phyloP scores from a whole-genome alignment of 2,797 vertebrate species.

The Syndactyla subalaris region DNA sequence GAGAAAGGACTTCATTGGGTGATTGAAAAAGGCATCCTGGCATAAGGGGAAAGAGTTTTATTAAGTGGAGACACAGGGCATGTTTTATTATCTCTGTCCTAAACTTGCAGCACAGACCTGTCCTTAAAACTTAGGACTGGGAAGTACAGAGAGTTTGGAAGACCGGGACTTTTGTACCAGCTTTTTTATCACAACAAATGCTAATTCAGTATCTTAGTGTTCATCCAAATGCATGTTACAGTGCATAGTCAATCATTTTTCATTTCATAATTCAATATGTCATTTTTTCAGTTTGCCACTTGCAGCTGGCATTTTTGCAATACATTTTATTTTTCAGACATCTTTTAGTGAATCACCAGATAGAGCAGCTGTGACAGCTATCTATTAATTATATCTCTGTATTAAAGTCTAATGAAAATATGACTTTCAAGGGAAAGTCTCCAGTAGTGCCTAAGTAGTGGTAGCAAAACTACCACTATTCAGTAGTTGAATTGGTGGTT shows the following conservation, averaged over 20 bases:
- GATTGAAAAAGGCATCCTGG: not conserved
- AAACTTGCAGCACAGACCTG: not conserved
- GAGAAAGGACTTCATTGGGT: not conserved
- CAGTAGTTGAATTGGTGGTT: not conserved
- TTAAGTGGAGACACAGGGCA: not conserved
- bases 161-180: not conserved
- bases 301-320: constrained; percentile 34
- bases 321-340: constrained; percentile 36
- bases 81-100: not conserved
- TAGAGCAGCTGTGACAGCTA: constrained; percentile 33
- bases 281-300: constrained; percentile 6
- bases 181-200: not conserved
- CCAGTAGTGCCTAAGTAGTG: not conserved
- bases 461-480: not conserved
- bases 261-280: constrained; percentile 23
- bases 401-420: constrained; percentile 30
- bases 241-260: not conserved
- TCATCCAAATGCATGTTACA: not conserved
- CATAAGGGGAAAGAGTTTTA: not conserved
- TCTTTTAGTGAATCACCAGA: constrained; percentile 9
- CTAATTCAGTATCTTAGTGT: not conserved
- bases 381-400: constrained; percentile 30
- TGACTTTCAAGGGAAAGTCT: not conserved
- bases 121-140: not conserved
- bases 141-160: not conserved